Percentiles rank a stretch among this genome's conserved stretches.
These are phyloP conservation scores for Latheticus oryzae DNA, from an alignment of 2,888 invertebrate species.

Conservation along the genomic window DNA sequence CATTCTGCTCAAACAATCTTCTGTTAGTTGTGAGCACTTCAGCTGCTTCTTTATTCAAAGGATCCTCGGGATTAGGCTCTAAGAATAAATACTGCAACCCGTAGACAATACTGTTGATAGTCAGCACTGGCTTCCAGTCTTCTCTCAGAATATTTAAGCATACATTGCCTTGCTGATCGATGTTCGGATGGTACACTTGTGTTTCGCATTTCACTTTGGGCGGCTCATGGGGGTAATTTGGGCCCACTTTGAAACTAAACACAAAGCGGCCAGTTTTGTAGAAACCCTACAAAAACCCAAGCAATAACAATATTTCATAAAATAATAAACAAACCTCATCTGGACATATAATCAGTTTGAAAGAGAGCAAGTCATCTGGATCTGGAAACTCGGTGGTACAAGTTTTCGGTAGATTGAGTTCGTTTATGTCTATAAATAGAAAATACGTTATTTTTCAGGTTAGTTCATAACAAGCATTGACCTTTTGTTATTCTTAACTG, in stretches of 20 bases:
- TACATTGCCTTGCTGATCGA: constrained; percentile 97
- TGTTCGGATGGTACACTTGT: constrained; percentile 97
- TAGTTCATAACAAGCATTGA: constrained; percentile 62
- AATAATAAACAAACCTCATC: constrained; percentile 78
- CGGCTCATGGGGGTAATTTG: constrained; percentile 97
- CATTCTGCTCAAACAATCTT: constrained; percentile 95
- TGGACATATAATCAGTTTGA: constrained; percentile 95
- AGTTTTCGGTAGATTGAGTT: constrained; percentile 96
- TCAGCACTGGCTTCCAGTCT: constrained; percentile 99
- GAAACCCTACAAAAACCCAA: constrained; percentile 79
- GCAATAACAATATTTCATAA: background rate
- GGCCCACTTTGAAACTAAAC: constrained; percentile 98
- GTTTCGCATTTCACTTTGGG: constrained; percentile 99
- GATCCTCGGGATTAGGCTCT: constrained; percentile 99
- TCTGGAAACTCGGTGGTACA: constrained; percentile 97
- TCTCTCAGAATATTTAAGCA: constrained; percentile 97
- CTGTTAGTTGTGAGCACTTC: constrained; percentile 95
- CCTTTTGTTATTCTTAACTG: constrained; percentile 98
- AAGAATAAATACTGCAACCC: constrained; percentile 97
- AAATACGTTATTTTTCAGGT: no score
- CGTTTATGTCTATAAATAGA: constrained; percentile 88
- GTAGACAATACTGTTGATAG: constrained; percentile 97
- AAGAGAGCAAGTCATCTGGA: constrained; percentile 94
- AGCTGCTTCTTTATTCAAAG: constrained; percentile 97
- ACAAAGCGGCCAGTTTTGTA: constrained; percentile 94